Evolutionary conservation across 1,140 invertebrate species (phyloP).

Genomic region (Micrasema longulum): DNA sequence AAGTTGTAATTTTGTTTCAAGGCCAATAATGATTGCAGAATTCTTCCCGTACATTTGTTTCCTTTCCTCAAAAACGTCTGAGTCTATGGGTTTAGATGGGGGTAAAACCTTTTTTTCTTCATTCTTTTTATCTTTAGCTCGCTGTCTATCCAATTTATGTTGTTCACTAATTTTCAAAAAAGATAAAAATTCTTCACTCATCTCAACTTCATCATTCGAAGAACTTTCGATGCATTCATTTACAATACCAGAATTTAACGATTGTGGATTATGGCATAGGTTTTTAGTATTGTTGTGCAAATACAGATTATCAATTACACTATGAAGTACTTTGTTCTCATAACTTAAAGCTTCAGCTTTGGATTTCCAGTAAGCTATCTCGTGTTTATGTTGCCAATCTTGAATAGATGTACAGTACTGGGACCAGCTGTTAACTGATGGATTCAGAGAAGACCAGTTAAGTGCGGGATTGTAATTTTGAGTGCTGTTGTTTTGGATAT

Average conservation of each 20-base stretch:
- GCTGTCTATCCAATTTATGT: slow-evolving; percentile 66
- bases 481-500: background rate
- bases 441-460: background rate
- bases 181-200: slow-evolving; percentile 74
- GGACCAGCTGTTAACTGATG: background rate
- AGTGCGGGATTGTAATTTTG: background rate
- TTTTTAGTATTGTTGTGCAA: slow-evolving; percentile 57
- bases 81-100: slow-evolving; percentile 50
- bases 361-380: slow-evolving; percentile 76
- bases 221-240: slow-evolving; percentile 42
- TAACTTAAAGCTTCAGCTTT: slow-evolving; percentile 72
- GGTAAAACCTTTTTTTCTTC: slow-evolving; percentile 52
- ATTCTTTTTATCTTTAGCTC: slow-evolving; percentile 55
- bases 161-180: slow-evolving; percentile 73
- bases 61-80: slow-evolving; percentile 61
- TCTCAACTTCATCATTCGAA: slow-evolving; percentile 66
- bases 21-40: slow-evolving; percentile 76
- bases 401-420: slow-evolving; percentile 50
- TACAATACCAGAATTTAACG: background rate
- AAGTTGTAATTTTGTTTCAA: slow-evolving; percentile 79
- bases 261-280: background rate
- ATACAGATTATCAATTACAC: slow-evolving; percentile 57
- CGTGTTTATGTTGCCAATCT: slow-evolving; percentile 69
- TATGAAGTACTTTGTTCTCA: slow-evolving; percentile 72
- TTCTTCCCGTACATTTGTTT: slow-evolving; percentile 71